Conservation (phyloP, 2,797 vertebrate species). For the Sebastes cheni region DNA sequence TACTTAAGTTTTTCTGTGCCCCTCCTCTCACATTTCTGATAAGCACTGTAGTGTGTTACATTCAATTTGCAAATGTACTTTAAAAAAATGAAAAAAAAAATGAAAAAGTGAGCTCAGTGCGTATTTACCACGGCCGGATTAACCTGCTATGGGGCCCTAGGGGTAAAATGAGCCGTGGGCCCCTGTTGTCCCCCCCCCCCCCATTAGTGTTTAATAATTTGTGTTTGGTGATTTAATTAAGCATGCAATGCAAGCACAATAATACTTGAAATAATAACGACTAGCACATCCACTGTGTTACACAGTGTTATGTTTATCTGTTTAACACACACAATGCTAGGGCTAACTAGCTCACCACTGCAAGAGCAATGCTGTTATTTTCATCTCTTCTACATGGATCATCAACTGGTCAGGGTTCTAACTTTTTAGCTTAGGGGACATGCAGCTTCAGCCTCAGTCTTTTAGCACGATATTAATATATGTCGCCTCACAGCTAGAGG, state of each 20-base stretch:
- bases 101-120: neutral
- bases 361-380: neutral
- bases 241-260: neutral
- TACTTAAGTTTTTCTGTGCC: conserved; percentile 53
- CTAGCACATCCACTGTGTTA: too few species aligned
- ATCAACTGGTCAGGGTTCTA: neutral
- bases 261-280: neutral
- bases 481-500: too few species aligned
- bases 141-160: neutral
- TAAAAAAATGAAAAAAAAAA: neutral
- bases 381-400: neutral
- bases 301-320: neutral
- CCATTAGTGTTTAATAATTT: neutral
- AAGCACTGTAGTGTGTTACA: conserved; percentile 7
- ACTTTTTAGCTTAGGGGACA: neutral
- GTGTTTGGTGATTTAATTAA: neutral
- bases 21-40: conserved; percentile 12
- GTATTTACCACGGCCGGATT: conserved; percentile 8
- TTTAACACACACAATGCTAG: neutral
- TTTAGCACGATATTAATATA: neutral
- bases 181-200: neutral
- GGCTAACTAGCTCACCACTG: neutral
- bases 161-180: conserved; percentile 1
- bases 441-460: neutral
- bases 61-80: conserved; percentile 26